These are phyloP conservation scores for Gryon sp. DNA, from an alignment of 1,140 invertebrate genomes.

Conservation along the genomic window DNA sequence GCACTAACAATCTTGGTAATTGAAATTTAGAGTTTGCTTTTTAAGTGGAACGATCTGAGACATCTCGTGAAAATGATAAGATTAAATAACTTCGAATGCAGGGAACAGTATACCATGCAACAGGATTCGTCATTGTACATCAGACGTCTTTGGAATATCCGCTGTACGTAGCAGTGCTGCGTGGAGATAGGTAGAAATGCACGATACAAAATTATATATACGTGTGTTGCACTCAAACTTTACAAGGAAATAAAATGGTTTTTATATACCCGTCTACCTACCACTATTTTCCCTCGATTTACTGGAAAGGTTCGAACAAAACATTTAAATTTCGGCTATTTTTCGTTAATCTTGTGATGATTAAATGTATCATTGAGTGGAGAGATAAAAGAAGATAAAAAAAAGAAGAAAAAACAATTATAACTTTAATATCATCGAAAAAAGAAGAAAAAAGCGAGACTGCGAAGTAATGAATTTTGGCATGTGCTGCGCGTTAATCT, in stretches of 20 bases:
- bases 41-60: slow-evolving; percentile 35
- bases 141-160: slow-evolving; percentile 43
- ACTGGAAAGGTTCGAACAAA: slow-evolving; percentile 79
- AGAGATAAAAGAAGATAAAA: slow-evolving; percentile 10
- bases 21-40: neutral
- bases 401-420: slow-evolving; percentile 10
- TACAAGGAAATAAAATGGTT: slow-evolving; percentile 75
- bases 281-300: slow-evolving; percentile 79
- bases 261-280: slow-evolving; percentile 78
- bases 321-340: slow-evolving; percentile 74
- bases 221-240: slow-evolving; percentile 75
- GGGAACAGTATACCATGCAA: slow-evolving; percentile 62
- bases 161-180: slow-evolving; percentile 39
- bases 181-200: slow-evolving; percentile 60
- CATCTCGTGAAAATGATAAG: slow-evolving; percentile 28
- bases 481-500: slow-evolving; percentile 36
- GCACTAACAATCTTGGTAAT: no score
- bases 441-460: slow-evolving; percentile 14
- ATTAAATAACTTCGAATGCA: slow-evolving; percentile 49
- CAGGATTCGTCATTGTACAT: slow-evolving; percentile 58
- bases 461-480: slow-evolving; percentile 45
- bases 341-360: slow-evolving; percentile 59
- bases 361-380: slow-evolving; percentile 62
- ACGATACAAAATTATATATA: slow-evolving; percentile 65
- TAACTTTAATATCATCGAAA: no score